Percentiles rank a stretch among this genome's conserved stretches.
Evolutionary conservation across 2,888 invertebrate species (phyloP).

Genomic region (Cephus nigrinus): DNA sequence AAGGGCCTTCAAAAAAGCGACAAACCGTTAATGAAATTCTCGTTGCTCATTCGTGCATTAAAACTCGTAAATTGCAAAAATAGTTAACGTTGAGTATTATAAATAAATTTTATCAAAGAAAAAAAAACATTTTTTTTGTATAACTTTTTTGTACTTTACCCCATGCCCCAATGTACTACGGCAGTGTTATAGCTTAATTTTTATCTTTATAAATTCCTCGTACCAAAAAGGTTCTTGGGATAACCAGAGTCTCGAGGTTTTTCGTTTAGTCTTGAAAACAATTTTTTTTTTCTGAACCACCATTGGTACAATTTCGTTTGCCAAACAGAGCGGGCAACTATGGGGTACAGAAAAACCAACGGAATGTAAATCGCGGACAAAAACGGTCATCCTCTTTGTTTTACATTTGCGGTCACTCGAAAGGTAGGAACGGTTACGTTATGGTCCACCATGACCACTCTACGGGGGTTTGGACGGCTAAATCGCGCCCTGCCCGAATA

Average conservation of each 20-base stretch:
- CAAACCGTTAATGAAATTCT: not conserved
- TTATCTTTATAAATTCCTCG: too few species aligned
- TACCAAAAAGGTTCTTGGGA: too few species aligned
- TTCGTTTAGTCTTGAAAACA: too few species aligned
- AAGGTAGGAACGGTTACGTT: not conserved
- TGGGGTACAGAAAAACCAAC: not conserved
- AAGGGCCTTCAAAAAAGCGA: not conserved
- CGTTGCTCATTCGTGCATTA: not conserved
- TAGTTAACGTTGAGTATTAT: too few species aligned
- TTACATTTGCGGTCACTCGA: not conserved
- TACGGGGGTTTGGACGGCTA: not conserved
- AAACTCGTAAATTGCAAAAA: too few species aligned
- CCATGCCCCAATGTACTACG: too few species aligned
- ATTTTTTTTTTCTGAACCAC: not conserved
- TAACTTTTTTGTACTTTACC: too few species aligned
- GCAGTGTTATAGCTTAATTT: too few species aligned
- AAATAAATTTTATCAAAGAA: too few species aligned
- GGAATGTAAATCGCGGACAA: not conserved
- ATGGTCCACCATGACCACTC: not conserved
- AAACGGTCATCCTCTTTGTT: not conserved
- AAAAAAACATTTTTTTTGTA: too few species aligned
- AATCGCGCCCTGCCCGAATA: conserved; percentile 7
- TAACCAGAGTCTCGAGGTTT: too few species aligned
- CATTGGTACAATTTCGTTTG: not conserved
- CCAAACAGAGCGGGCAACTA: not conserved